phyloP scores from a whole-genome alignment of 2,888 invertebrate genomes.

The Leucoma salicis region DNA sequence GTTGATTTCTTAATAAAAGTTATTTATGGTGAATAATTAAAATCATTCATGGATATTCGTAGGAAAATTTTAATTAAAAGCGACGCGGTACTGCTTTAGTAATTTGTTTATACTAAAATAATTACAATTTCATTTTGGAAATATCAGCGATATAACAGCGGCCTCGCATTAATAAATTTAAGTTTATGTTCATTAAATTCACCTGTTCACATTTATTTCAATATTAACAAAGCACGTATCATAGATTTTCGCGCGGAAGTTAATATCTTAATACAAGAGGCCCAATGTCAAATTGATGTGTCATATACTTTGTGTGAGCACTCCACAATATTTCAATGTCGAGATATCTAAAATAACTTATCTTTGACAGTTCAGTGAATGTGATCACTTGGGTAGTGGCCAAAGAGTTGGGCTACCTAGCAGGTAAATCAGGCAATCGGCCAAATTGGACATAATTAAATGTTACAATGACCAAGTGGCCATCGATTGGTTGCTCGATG shows the following conservation, averaged over 20 bases:
- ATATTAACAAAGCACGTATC: constrained; percentile 13
- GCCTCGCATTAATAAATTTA: neutral
- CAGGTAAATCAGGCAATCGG: constrained; percentile 76
- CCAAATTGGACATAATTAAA: constrained; percentile 78
- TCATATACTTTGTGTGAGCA: constrained; percentile 16
- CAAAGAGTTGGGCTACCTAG: constrained; percentile 67
- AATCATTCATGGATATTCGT: constrained; percentile 28
- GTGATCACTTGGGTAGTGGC: constrained; percentile 70
- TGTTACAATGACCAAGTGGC: constrained; percentile 71
- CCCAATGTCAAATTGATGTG: constrained; percentile 43
- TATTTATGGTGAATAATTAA: constrained; percentile 40
- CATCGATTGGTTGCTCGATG: constrained; percentile 54
- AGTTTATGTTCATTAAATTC: neutral
- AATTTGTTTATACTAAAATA: constrained; percentile 3
- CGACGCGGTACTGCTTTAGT: constrained; percentile 3
- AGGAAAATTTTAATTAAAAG: constrained; percentile 14
- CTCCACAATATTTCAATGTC: constrained; percentile 70
- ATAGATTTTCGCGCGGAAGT: constrained; percentile 3
- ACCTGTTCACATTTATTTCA: too few relatives aligned
- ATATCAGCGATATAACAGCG: constrained; percentile 12
- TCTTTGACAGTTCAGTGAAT: constrained; percentile 79
- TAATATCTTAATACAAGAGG: constrained; percentile 37
- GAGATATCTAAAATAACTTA: constrained; percentile 78
- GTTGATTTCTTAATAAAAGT: constrained; percentile 42
- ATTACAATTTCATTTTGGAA: constrained; percentile 8